Evolutionary conservation across 2,113 vertebrate species (phyloP).

Genomic region (Phyllostomus discolor): DNA sequence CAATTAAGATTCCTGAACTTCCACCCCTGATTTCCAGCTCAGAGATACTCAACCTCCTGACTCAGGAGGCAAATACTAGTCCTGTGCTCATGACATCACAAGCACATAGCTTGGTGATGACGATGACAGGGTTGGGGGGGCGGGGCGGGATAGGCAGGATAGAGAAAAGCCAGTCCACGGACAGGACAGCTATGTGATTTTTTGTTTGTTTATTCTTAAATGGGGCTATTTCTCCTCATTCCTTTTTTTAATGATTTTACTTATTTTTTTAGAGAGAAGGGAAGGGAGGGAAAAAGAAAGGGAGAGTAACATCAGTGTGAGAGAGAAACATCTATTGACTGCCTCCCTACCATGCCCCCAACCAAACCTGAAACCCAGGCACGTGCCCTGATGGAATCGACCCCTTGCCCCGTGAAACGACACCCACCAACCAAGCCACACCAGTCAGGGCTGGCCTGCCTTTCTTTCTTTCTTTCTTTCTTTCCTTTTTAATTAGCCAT

Average conservation of each 20-base stretch:
- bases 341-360: no score
- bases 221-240: neutral
- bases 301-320: no score
- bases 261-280: no score
- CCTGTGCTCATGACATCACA: conserved; percentile 51
- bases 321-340: no score
- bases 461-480: neutral
- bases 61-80: conserved; percentile 20
- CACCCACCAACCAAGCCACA: no score
- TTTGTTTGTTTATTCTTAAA: conserved; percentile 10
- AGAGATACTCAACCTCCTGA: conserved; percentile 11
- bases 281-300: no score
- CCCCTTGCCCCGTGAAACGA: no score
- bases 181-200: neutral
- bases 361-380: no score
- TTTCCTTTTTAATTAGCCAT: neutral
- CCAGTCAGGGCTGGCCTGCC: no score
- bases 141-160: neutral
- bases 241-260: neutral
- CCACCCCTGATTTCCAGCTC: conserved; percentile 32
- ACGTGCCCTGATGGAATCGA: no score
- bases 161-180: neutral
- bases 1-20: conserved; percentile 27
- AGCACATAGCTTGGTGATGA: conserved; percentile 51
- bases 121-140: neutral